phyloP scores from a whole-genome alignment of 2,888 invertebrate genomes.

The Hoplodrina blanda region DNA sequence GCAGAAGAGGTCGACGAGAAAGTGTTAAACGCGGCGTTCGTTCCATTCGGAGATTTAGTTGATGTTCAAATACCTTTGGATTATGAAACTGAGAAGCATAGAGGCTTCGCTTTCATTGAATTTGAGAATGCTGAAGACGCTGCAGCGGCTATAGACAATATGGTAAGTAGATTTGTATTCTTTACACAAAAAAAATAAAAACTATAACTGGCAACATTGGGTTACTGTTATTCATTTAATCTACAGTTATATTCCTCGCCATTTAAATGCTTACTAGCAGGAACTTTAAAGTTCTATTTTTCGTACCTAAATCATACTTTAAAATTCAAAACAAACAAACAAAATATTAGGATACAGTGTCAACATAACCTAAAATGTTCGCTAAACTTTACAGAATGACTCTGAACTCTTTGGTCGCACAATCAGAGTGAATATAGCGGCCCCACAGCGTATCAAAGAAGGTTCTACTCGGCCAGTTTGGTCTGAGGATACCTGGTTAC shows the following conservation, averaged over 20 bases:
- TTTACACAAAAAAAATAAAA: background rate
- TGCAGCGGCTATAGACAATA: slow-evolving; percentile 99
- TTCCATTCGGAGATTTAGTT: slow-evolving; percentile 99
- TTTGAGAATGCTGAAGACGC: slow-evolving; percentile 99
- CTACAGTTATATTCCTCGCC: background rate
- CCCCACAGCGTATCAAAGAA: slow-evolving; percentile 98
- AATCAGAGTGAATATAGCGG: slow-evolving; percentile 98
- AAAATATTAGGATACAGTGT: background rate
- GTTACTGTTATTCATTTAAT: background rate
- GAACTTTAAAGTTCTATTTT: no score
- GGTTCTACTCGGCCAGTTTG: slow-evolving; percentile 98
- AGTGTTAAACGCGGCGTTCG: slow-evolving; percentile 98
- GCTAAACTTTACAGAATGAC: slow-evolving; percentile 94
- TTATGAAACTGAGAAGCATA: slow-evolving; percentile 98
- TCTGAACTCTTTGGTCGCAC: slow-evolving; percentile 99
- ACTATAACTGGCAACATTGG: background rate
- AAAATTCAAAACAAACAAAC: background rate
- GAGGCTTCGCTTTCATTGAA: slow-evolving; percentile 99
- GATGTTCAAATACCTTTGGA: slow-evolving; percentile 99
- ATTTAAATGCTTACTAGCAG: no score
- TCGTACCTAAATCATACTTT: background rate
- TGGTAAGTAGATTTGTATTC: slow-evolving; percentile 91
- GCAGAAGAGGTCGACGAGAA: slow-evolving; percentile 99
- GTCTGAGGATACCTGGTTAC: slow-evolving; percentile 99
- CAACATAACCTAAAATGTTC: slow-evolving; percentile 13